Conservation (phyloP, 2,888 invertebrate species). For the Spisula subtruncata region DNA sequence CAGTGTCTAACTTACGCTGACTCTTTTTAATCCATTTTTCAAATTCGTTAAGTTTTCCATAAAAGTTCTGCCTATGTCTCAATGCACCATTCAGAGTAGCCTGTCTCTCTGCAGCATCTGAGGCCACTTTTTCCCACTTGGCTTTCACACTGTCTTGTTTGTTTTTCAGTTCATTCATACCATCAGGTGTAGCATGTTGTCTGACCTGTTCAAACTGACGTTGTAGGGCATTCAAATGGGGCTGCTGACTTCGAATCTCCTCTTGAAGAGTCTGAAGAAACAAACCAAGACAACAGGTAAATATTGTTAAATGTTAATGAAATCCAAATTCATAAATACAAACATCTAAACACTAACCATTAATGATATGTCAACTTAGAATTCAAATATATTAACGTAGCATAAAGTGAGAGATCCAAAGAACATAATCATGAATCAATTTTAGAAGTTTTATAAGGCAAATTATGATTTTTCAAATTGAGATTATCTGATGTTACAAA, state of each 20-base stretch:
- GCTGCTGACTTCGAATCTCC: slow-evolving; percentile 82
- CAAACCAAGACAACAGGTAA: not conserved
- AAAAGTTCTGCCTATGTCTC: slow-evolving; percentile 90
- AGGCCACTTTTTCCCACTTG: slow-evolving; percentile 92
- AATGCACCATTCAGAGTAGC: slow-evolving; percentile 79
- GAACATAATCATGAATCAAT: too few species aligned
- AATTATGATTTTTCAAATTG: too few species aligned
- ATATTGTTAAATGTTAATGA: not conserved
- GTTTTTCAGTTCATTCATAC: slow-evolving; percentile 87
- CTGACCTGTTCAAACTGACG: slow-evolving; percentile 82
- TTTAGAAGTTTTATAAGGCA: too few species aligned
- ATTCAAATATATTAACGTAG: too few species aligned
- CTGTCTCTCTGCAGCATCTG: slow-evolving; percentile 92
- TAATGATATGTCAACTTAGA: too few species aligned
- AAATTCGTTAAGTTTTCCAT: slow-evolving; percentile 92
- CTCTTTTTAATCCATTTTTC: slow-evolving; percentile 92
- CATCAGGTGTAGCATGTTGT: slow-evolving; percentile 82
- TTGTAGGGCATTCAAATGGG: slow-evolving; percentile 80
- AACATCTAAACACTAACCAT: too few species aligned
- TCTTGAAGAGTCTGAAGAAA: slow-evolving; percentile 83
- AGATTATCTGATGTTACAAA: too few species aligned
- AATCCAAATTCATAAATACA: too few species aligned
- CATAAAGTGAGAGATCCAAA: too few species aligned
- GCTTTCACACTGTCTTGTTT: slow-evolving; percentile 95
- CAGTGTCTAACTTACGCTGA: slow-evolving; percentile 89